phyloP scores from a whole-genome alignment of 2,888 invertebrate species.

The Diarsia dahlii region DNA sequence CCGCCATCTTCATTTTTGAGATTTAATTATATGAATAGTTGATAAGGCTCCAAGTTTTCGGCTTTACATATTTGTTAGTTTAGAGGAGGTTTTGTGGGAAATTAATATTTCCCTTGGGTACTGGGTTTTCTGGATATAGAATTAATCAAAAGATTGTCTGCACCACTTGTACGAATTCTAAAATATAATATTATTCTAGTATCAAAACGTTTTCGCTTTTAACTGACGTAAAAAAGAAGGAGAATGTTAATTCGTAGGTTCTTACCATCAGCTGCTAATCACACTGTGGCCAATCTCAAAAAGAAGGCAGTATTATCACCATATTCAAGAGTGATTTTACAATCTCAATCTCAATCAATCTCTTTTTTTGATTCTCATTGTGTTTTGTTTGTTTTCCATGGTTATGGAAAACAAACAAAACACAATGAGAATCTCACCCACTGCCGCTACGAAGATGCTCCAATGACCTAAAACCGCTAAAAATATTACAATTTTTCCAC shows the following conservation, averaged over 20 bases:
- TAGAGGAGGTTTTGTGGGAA: neutral
- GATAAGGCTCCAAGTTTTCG: constrained; percentile 25
- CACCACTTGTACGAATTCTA: no score
- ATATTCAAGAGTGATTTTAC: no score
- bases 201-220: neutral
- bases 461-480: constrained; percentile 7
- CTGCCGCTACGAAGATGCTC: neutral
- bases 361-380: no score
- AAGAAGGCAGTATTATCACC: neutral
- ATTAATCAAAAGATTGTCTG: no score
- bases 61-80: constrained; percentile 21
- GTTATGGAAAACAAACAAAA: no score
- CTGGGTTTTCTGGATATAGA: neutral
- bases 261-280: neutral
- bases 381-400: no score
- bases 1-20: constrained; percentile 25
- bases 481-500: constrained; percentile 30
- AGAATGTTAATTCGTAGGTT: no score
- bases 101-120: neutral
- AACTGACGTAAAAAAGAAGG: neutral
- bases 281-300: neutral
- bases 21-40: constrained; percentile 53
- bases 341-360: no score
- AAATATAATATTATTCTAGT: no score
- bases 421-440: neutral